Base-by-base conservation (phyloP, 1,140 invertebrate genomes). In the Neodiprion lecontei region DNA sequence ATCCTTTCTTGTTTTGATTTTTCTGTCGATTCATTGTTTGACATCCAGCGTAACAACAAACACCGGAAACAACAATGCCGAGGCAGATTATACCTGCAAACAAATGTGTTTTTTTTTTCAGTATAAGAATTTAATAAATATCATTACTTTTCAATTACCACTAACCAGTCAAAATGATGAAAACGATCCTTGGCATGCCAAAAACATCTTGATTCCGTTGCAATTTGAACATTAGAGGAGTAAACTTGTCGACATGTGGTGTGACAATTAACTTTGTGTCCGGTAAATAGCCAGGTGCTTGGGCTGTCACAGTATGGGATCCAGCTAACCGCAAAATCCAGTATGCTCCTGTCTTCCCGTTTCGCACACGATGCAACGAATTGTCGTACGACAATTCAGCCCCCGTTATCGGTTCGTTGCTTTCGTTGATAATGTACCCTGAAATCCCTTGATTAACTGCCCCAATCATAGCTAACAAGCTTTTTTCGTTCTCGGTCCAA, bases 181-280 rank as follows among this genome's bases (percentile, higher is more conserved):
- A 96, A 1, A 93, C 88, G 9, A 94, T 85, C 50, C 94, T 88
- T 0, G 95, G 93, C 87, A 96, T 87, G 1, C 95, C 95, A 75
- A 93, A 85, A 48, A 96, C 89, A 66, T 86, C 90, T 73, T 92
- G 91, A 82, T 95, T 91, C 40, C 86, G 87, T 48, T 89, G 88
- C 72, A 96, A 81, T 74, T 92, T 92, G 65, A 96, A 92, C 73
- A 95, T 88, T 1, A 95, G 85, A 8, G 88, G 86, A 7, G 86
- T 80, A 70, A 84, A 80, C 70, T 82, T 87, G 0, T 84, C 82
- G 0, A 84, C 72, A 61, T 88, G 81, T 0, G 84, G 82, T 8
- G 92, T 87, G 11, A 84, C 81, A 0, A 93, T 80, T 9, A 90
- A 81, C 79, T 92, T 92, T 0, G 88, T 89, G 8, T 87, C 83